Evolutionary conservation across 2,113 vertebrate species (phyloP).

Genomic region (Epinephelus lanceolatus): DNA sequence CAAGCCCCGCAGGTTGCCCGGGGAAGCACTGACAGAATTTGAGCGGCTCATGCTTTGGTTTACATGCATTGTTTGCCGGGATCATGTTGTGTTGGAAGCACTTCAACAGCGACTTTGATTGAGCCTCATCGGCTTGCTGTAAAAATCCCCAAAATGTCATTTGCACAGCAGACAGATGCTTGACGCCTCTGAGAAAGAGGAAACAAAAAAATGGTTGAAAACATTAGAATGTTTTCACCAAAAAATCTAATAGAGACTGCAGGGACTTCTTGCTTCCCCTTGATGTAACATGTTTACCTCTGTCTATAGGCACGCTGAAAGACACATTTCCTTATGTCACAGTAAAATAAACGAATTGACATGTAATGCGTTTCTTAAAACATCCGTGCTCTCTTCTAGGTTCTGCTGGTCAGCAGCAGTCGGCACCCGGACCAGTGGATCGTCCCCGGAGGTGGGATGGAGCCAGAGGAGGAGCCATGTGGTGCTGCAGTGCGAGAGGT

Average conservation of each 20-base stretch:
- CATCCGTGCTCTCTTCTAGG: slow-evolving; percentile 78
- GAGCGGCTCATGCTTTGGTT: slow-evolving; percentile 25
- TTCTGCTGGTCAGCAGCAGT: slow-evolving; percentile 97
- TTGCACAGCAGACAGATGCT: background rate
- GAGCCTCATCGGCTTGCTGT: background rate
- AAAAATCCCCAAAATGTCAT: background rate
- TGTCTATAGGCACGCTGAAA: background rate
- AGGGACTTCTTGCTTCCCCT: background rate
- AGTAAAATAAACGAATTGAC: background rate
- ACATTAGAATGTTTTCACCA: background rate
- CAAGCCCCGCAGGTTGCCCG: slow-evolving; percentile 13
- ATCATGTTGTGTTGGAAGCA: slow-evolving; percentile 4
- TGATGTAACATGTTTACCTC: background rate
- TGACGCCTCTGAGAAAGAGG: background rate
- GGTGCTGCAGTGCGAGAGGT: slow-evolving; percentile 94
- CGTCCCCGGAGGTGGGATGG: slow-evolving; percentile 97
- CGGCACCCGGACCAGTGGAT: slow-evolving; percentile 98
- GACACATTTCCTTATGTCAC: background rate
- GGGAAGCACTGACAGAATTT: slow-evolving; percentile 10
- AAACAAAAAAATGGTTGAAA: background rate
- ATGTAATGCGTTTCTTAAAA: background rate
- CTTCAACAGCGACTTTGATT: slow-evolving; percentile 8
- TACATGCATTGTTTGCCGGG: slow-evolving; percentile 47
- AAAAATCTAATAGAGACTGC: background rate
- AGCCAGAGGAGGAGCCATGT: slow-evolving; percentile 95